phyloP scores from a whole-genome alignment of 2,888 invertebrate species.

The Synergus gifuensis region DNA sequence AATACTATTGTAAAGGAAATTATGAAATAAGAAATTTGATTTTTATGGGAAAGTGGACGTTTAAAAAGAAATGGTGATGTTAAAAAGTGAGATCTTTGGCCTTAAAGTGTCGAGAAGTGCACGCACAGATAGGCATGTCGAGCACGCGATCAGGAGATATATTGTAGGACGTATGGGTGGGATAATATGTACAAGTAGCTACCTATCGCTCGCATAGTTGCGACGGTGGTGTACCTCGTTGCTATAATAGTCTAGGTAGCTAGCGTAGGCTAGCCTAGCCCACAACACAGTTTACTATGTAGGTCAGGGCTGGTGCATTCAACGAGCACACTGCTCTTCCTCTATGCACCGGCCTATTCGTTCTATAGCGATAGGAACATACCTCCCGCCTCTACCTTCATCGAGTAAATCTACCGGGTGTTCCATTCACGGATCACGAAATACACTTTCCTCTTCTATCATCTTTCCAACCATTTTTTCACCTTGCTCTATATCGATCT shows the following conservation, averaged over 20 bases:
- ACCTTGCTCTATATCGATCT: too few relatives aligned
- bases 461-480: not conserved
- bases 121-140: constrained; percentile 49
- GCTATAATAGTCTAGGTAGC: constrained; percentile 63
- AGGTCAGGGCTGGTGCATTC: constrained; percentile 78
- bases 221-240: constrained; percentile 54
- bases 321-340: constrained; percentile 74
- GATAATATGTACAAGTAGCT: constrained; percentile 48
- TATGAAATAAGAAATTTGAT: constrained; percentile 18
- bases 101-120: constrained; percentile 45
- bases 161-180: constrained; percentile 52
- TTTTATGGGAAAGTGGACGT: constrained; percentile 9
- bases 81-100: constrained; percentile 48
- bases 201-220: constrained; percentile 50
- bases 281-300: constrained; percentile 76
- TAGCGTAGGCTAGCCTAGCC: constrained; percentile 74
- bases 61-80: constrained; percentile 32
- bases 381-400: not conserved
- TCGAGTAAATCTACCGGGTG: constrained; percentile 38
- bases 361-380: not conserved
- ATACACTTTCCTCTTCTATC: constrained; percentile 31
- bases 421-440: constrained; percentile 34
- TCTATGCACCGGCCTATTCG: constrained; percentile 64
- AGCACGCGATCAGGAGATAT: constrained; percentile 50
- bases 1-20: too few relatives aligned